Conservation (phyloP, 2,797 vertebrate genomes). For the Sebastes itinus region DNA sequence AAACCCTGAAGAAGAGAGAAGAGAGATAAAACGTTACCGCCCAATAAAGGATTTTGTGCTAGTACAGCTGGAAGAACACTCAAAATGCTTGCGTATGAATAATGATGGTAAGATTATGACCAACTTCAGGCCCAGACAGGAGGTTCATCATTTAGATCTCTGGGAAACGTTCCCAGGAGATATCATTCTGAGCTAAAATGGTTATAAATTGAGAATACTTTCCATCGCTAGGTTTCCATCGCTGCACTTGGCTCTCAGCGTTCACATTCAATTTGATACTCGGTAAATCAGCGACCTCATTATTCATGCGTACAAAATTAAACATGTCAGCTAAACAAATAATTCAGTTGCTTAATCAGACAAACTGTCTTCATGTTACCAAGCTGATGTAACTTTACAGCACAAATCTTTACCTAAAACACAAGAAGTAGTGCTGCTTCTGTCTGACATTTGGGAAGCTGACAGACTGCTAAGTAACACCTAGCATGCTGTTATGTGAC, state of each 20-base stretch:
- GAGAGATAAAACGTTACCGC: neutral
- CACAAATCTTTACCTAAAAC: neutral
- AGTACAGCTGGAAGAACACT: constrained; percentile 57
- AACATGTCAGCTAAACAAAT: constrained; percentile 29
- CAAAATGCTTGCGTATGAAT: constrained; percentile 62
- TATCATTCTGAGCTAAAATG: constrained; percentile 44
- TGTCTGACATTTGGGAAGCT: neutral
- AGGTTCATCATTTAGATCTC: constrained; percentile 57
- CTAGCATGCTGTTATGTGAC: neutral
- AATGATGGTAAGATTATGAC: constrained; percentile 55
- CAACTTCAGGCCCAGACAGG: constrained; percentile 48
- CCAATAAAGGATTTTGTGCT: neutral
- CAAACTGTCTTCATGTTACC: neutral
- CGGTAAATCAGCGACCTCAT: constrained; percentile 33
- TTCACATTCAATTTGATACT: constrained; percentile 29
- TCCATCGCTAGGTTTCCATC: constrained; percentile 55
- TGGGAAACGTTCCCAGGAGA: constrained; percentile 59
- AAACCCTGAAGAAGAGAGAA: constrained; percentile 86
- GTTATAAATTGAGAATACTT: constrained; percentile 60
- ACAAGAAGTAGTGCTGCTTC: neutral
- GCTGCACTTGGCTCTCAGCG: constrained; percentile 35
- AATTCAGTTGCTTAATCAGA: constrained; percentile 3
- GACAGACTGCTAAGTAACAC: neutral
- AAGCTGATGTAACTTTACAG: neutral
- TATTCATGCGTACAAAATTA: constrained; percentile 11